Conservation (phyloP, 2,888 invertebrate genomes). For the Ophonus ardosiacus region DNA sequence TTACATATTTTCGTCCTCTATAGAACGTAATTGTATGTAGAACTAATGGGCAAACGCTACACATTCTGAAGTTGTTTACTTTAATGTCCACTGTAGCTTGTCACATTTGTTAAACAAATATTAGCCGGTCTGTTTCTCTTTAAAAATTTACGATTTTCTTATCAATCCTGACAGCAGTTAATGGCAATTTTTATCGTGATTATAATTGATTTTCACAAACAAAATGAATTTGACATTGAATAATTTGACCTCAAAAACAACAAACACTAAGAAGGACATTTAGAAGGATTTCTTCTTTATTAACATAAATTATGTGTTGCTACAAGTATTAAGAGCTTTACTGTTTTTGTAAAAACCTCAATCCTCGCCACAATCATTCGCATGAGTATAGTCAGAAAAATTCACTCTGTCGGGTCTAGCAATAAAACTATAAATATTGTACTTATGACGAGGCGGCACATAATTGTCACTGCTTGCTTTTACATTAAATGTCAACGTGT, state of each 20-base stretch:
- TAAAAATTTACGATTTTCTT: slow-evolving; percentile 49
- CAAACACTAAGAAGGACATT: not conserved
- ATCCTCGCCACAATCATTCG: too few relatives aligned
- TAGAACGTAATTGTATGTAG: not conserved
- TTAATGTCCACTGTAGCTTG: slow-evolving; percentile 22
- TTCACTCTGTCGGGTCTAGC: too few relatives aligned
- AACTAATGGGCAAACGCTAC: slow-evolving; percentile 54
- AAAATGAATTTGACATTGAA: slow-evolving; percentile 35
- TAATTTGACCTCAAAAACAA: slow-evolving; percentile 1
- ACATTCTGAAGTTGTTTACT: slow-evolving; percentile 55
- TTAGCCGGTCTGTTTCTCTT: slow-evolving; percentile 54
- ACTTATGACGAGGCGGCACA: too few relatives aligned
- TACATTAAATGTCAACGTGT: too few relatives aligned
- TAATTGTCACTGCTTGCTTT: too few relatives aligned
- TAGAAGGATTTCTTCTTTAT: too few relatives aligned
- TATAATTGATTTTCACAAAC: slow-evolving; percentile 40
- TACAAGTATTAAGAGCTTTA: too few relatives aligned
- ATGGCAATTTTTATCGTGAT: slow-evolving; percentile 47
- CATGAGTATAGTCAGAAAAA: too few relatives aligned
- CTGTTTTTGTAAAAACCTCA: too few relatives aligned
- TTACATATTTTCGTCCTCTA: slow-evolving; percentile 1
- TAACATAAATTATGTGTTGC: too few relatives aligned
- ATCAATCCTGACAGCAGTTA: slow-evolving; percentile 25
- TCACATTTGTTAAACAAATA: slow-evolving; percentile 59
- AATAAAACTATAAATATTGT: too few relatives aligned